Conservation (phyloP, 2,888 invertebrate species). For the Hypomecis atomaria region DNA sequence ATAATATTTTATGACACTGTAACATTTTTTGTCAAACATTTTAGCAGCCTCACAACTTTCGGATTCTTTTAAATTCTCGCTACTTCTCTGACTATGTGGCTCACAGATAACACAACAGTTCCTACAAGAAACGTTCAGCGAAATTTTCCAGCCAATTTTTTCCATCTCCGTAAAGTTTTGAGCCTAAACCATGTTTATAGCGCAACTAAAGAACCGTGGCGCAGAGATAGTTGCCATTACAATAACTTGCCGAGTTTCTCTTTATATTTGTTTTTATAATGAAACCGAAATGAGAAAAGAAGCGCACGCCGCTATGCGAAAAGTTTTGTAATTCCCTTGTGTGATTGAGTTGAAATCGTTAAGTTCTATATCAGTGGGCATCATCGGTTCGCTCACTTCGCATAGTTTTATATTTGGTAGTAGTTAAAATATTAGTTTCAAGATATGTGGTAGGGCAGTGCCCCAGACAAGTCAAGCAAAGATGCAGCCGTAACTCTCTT, state of each 20-base stretch:
- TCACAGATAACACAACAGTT: neutral
- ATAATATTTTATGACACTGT: no score
- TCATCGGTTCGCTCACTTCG: no score
- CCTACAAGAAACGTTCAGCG: conserved; percentile 2
- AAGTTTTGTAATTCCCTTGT: conserved; percentile 32
- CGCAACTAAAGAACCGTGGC: conserved; percentile 27
- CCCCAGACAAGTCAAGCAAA: no score
- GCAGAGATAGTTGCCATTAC: conserved; percentile 41
- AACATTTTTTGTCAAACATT: no score
- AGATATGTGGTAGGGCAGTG: no score
- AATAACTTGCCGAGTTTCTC: conserved; percentile 39
- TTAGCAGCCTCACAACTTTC: neutral
- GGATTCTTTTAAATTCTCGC: neutral
- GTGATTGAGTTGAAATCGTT: conserved; percentile 27
- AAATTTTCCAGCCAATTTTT: conserved; percentile 17
- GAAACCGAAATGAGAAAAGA: conserved; percentile 41
- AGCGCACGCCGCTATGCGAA: conserved; percentile 23
- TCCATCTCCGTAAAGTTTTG: conserved; percentile 27
- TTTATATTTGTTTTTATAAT: conserved; percentile 43
- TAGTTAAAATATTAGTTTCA: no score
- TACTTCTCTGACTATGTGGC: neutral
- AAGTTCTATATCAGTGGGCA: no score
- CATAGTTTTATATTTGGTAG: no score
- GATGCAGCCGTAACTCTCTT: no score
- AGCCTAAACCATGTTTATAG: conserved; percentile 34